Conservation (phyloP, 2,888 invertebrate species). For the Cordilura impudica region DNA sequence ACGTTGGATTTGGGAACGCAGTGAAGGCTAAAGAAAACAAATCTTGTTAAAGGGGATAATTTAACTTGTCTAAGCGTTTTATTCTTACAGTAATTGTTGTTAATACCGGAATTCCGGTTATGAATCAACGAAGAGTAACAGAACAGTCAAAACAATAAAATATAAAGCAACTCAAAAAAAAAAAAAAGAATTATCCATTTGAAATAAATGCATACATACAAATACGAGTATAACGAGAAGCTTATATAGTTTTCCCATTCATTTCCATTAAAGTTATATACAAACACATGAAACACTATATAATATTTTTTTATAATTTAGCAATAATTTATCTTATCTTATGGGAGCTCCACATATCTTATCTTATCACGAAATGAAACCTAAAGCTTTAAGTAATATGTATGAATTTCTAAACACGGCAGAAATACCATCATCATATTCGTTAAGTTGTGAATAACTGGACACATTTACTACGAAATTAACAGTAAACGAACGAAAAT, state of each 20-base stretch:
- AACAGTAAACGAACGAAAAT: conserved; percentile 45
- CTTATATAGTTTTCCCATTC: neutral
- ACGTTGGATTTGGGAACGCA: no score
- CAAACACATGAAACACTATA: neutral
- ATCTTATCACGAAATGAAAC: conserved; percentile 49
- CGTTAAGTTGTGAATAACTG: conserved; percentile 32
- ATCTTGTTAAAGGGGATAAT: no score
- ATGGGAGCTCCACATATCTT: conserved; percentile 43
- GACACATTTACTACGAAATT: conserved; percentile 19
- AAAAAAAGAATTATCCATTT: neutral
- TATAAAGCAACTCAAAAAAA: neutral
- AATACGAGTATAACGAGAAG: neutral
- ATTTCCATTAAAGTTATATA: neutral
- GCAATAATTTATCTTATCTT: conserved; percentile 54
- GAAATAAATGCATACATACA: neutral
- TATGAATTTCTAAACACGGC: conserved; percentile 37
- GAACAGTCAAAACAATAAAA: neutral
- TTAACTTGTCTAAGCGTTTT: no score
- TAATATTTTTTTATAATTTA: conserved; percentile 28
- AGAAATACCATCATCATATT: conserved; percentile 33
- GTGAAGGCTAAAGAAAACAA: no score
- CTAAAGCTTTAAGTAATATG: conserved; percentile 45
- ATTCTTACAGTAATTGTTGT: no score
- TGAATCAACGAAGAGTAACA: neutral
- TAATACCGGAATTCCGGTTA: neutral